A percentile compares a stretch with the other conserved stretches of the same genome.
phyloP scores from a whole-genome alignment of 37 sponge, comb jelly and placozoan genomes.

The Axinella damicornis region DNA sequence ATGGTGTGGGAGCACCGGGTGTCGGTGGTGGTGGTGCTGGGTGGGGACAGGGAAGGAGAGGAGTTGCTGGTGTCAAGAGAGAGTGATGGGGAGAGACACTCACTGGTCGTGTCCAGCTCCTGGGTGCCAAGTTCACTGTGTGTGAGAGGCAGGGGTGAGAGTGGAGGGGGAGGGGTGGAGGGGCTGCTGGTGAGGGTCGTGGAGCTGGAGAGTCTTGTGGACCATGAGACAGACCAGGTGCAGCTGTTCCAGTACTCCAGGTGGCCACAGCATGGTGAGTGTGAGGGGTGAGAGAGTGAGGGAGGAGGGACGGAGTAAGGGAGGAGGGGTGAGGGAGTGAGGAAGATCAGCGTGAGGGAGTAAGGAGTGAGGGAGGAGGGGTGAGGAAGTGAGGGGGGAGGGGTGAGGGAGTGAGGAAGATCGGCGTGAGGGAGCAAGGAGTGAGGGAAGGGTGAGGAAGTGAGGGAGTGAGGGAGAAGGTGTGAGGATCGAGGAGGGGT shows the following conservation, averaged over 20 bases:
- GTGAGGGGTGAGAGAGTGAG: no score
- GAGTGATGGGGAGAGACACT: neutral
- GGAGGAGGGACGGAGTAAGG: no score
- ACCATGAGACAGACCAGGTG: constrained; percentile 19
- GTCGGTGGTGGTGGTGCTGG: constrained; percentile 29
- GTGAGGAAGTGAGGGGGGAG: no score
- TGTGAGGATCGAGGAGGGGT: no score
- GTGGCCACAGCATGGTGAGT: constrained; percentile 48
- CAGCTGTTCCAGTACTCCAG: constrained; percentile 32
- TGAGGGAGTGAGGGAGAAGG: no score
- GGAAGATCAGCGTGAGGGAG: no score
- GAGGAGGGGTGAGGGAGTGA: no score
- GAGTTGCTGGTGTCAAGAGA: constrained; percentile 42
- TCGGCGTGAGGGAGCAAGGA: no score
- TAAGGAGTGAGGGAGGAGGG: no score
- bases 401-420: no score
- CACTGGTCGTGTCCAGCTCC: constrained; percentile 46
- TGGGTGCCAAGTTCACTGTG: constrained; percentile 12
- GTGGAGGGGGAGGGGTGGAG: neutral
- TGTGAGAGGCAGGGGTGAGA: constrained; percentile 18
- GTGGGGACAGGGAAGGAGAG: constrained; percentile 30
- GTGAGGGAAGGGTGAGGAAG: no score
- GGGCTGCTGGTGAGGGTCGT: constrained; percentile 4
- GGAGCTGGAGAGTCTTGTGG: constrained; percentile 22
- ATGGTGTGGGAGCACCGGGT: constrained; percentile 70